Base-by-base conservation (phyloP, 2,888 invertebrate genomes). In the Ennomos quercinarius region DNA sequence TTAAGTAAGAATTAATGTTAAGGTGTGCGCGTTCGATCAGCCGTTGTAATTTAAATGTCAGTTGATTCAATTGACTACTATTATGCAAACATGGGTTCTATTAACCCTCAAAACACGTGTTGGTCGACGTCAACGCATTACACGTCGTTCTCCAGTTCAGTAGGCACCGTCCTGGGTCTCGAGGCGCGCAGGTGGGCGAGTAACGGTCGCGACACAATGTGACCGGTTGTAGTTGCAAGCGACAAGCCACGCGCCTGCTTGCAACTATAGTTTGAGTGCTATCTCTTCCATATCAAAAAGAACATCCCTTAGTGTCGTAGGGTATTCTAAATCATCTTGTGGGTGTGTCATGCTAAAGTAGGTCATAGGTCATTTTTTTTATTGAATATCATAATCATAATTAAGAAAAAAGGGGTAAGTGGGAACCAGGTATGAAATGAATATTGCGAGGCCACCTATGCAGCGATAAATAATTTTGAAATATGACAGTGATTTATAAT, bases 101-200 rank as follows among this genome's bases (percentile, higher is more conserved):
- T 74, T 76, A 76, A 74, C 74, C 77, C 76, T 76, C 61, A 51
- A 68, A 66, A 78, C 84, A 82, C 83, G 83, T 86, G 85, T 77
- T 44, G 40, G 34, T 10, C 34, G 46, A 17, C 17, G 17, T 17
- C 60, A 68, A 71, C 13, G 9, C 67, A 72, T 73, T 71, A 58
- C 55, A 76, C 83, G 90, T 87, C 90, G 84, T 86, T 81, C 79
- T 85, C n/a, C 90, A 86, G 88, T 84, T 89, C 90, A 89, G 77
- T 91, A 89, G 81, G 86, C 85, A 85, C 75, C 76, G 78, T 74
- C 73, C 75, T 76, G n/a, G 39, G 42, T 35, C 35, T 41, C 35
- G 46, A 76, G 78, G 74, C 74, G 74, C 77, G 89, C 91, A 91
- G 91, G 91, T 91, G 91, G 89, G 85, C 84, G 80, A 81, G 72